These are phyloP conservation scores for Dendrolimus houi DNA, from an alignment of 2,888 invertebrate species.

Conservation along the genomic window DNA sequence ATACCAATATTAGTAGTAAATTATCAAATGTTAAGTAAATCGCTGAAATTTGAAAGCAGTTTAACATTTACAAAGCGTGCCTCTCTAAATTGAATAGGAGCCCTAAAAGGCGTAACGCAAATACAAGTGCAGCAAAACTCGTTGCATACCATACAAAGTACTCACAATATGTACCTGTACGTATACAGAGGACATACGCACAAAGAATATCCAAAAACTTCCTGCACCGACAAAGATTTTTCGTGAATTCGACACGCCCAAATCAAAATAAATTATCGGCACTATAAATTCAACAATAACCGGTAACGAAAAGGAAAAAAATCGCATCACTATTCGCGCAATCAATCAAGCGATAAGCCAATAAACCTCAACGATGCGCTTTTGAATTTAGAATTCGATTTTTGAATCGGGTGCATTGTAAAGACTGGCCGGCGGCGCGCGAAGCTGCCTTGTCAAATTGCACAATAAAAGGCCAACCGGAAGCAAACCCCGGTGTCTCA, in stretches of 20 bases:
- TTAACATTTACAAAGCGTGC: constrained; percentile 27
- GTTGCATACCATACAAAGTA: constrained; percentile 31
- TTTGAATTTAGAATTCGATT: constrained; percentile 72
- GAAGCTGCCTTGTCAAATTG: constrained; percentile 62
- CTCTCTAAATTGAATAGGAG: constrained; percentile 32
- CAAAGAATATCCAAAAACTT: constrained; percentile 40
- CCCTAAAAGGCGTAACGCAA: constrained; percentile 62
- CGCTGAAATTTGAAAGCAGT: background rate
- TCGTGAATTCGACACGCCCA: constrained; percentile 68
- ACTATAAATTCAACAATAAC: constrained; percentile 25
- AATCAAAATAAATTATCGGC: constrained; percentile 72
- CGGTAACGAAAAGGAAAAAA: constrained; percentile 37
- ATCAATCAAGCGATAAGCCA: constrained; percentile 77
- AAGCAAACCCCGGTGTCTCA: constrained; percentile 64
- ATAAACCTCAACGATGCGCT: constrained; percentile 77
- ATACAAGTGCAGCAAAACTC: constrained; percentile 59
- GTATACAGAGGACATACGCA: constrained; percentile 31
- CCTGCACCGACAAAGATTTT: constrained; percentile 60
- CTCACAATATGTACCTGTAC: constrained; percentile 46
- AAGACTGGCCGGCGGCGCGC: constrained; percentile 61
- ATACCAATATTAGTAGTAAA: background rate
- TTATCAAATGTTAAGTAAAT: background rate
- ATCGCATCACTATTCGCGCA: constrained; percentile 61
- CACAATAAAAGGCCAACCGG: constrained; percentile 67
- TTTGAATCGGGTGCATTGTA: constrained; percentile 62